These are phyloP conservation scores for Napeogenes sylphis DNA, from an alignment of 2,888 invertebrate species.

Conservation along the genomic window DNA sequence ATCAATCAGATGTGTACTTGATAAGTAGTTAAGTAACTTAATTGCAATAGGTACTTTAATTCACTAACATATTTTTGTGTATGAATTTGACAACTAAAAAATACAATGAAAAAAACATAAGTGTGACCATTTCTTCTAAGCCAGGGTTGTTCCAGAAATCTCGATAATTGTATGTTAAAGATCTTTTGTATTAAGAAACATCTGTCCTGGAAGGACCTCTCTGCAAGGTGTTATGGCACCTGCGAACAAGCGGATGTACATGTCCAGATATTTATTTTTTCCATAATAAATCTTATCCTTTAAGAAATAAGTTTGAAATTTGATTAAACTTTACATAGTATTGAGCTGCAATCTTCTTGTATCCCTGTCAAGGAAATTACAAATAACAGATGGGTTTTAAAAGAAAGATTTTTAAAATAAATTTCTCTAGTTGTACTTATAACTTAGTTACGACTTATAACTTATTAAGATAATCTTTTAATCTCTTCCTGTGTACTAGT, in stretches of 20 bases:
- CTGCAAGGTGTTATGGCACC: conserved; percentile 34
- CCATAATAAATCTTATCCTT: conserved; percentile 9
- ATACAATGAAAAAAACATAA: background rate
- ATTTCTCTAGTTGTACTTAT: conserved; percentile 3
- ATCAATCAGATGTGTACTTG: too few species aligned
- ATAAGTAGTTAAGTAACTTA: too few species aligned
- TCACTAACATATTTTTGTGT: too few species aligned
- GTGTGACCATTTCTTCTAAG: background rate
- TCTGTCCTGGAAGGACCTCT: conserved; percentile 33
- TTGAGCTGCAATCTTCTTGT: too few species aligned
- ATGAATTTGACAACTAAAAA: too few species aligned
- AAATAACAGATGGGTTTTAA: too few species aligned
- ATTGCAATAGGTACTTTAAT: too few species aligned
- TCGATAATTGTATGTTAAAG: background rate
- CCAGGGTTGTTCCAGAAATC: background rate
- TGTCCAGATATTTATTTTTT: conserved; percentile 1
- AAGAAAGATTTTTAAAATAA: background rate
- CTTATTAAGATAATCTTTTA: too few species aligned
- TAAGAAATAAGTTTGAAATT: conserved; percentile 14
- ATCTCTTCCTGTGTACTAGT: background rate
- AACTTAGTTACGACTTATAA: too few species aligned
- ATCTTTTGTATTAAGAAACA: conserved; percentile 26
- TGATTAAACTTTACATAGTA: background rate
- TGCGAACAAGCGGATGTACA: conserved; percentile 26
- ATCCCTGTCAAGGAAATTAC: too few species aligned